Evolutionary conservation across 2,113 vertebrate species (phyloP), one percentile per base, ranked within the genome.

Genomic region (Paradisaea rubra): DNA sequence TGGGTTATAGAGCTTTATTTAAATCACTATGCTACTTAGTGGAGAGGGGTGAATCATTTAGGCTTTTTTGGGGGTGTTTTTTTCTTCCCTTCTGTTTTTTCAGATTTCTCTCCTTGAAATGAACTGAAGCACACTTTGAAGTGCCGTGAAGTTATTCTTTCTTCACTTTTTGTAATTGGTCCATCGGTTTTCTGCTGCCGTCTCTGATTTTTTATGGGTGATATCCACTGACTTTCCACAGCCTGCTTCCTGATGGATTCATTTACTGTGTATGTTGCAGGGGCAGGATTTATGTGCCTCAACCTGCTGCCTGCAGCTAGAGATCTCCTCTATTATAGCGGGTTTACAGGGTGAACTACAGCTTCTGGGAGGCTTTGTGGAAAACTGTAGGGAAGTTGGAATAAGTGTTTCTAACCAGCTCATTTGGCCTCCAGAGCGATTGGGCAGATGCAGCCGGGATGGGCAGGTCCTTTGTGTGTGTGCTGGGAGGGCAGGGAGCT

Each of bases 1-100:
- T 73, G 81, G 61, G 53, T 92, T 88, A 72, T 28, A 92, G 68
- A 81, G 28, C 73, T 96, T 94, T 89, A 94, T 91, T 94, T 94
- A 92, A 93, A 89, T 79, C 28, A 61, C 52, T 81, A 13, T 41
- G n/a, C 19, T 90, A 16, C 63, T 91, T 77, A 89, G 47, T 57
- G 47, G 57, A 82, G 80, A 81, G 37, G 30, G 59, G 41, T 90
- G 82, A 91, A 69, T 13, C 27, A 11, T 11, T 42, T 53, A 56
- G 47, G 47, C 11, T 12, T 53, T 84, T 81, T 69, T 6, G 10
- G 9, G 11, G 6, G 16, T 45, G 52, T 3, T 15, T 45, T n/a
- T 11, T 9, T 12, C 21, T 39, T 17, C 6, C 24, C 20, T 28
- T 33, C 23, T 56, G 70, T 47, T 27, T 57, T 35, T 59, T 5